These are phyloP conservation scores for Spilosoma lubricipeda DNA, from an alignment of 2,888 invertebrate species.

Conservation along the genomic window DNA sequence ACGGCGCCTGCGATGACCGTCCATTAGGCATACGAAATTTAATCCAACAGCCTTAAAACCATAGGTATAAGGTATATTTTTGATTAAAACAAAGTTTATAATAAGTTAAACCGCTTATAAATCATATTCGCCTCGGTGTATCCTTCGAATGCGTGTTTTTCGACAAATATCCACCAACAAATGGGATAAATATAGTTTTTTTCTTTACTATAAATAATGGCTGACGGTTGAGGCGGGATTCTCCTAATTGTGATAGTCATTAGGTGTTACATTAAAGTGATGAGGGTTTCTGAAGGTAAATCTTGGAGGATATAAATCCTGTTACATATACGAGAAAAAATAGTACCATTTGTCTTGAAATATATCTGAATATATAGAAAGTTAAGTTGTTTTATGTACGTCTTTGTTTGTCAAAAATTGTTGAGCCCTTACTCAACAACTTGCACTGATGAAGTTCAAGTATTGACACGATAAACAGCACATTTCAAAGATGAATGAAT, in stretches of 20 bases:
- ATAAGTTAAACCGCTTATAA: conserved; percentile 63
- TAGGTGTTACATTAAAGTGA: conserved; percentile 52
- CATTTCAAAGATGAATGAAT: too few species aligned
- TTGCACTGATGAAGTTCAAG: too few species aligned
- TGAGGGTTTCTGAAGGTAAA: conserved; percentile 39
- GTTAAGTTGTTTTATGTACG: too few species aligned
- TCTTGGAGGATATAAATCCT: conserved; percentile 28
- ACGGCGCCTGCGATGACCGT: conserved; percentile 76
- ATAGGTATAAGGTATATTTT: conserved; percentile 50
- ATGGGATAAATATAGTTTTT: conserved; percentile 71
- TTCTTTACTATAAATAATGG: conserved; percentile 66
- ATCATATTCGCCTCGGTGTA: conserved; percentile 79
- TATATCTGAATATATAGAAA: neutral
- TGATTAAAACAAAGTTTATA: conserved; percentile 3
- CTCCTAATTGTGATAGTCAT: conserved; percentile 65
- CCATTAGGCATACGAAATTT: conserved; percentile 32
- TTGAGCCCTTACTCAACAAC: too few species aligned
- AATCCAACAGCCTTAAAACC: conserved; percentile 42
- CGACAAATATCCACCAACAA: conserved; percentile 76
- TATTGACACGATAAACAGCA: too few species aligned
- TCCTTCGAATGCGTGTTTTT: conserved; percentile 78
- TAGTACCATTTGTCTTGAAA: conserved; percentile 6
- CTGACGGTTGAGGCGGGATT: conserved; percentile 60
- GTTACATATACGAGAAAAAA: conserved; percentile 20
- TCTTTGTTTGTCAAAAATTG: too few species aligned